Evolutionary conservation across 2,888 invertebrate genomes (phyloP).

Genomic region (Agrotis segetum): DNA sequence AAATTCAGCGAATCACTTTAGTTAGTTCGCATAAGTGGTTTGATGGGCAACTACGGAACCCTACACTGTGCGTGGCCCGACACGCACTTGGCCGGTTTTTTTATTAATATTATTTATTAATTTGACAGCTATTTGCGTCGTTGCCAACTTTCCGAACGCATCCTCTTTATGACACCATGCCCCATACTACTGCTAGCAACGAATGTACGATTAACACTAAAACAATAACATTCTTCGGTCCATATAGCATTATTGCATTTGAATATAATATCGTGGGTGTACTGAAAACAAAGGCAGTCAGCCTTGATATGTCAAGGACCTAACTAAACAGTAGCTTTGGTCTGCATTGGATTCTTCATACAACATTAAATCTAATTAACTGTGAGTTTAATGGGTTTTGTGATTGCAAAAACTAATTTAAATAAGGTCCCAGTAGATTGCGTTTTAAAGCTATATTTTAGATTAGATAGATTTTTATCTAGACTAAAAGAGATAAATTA

Average conservation of each 20-base stretch:
- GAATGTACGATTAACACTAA: conserved; percentile 43
- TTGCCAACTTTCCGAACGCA: too few relatives aligned
- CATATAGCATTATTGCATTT: conserved; percentile 75
- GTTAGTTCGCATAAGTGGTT: too few relatives aligned
- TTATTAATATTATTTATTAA: too few relatives aligned
- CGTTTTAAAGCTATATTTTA: conserved; percentile 13
- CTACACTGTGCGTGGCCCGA: too few relatives aligned
- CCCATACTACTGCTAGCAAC: conserved; percentile 23
- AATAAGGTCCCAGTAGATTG: conserved; percentile 8
- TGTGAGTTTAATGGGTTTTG: conserved; percentile 12
- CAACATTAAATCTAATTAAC: conserved; percentile 39
- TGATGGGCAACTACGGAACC: too few relatives aligned
- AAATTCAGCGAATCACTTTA: too few relatives aligned
- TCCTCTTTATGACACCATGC: conserved; percentile 16
- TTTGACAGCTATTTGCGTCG: too few relatives aligned
- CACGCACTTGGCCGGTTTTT: too few relatives aligned
- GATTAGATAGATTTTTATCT: conserved; percentile 14
- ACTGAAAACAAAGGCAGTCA: conserved; percentile 62
- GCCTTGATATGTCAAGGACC: conserved; percentile 76
- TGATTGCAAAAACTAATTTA: conserved; percentile 43
- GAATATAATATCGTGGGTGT: conserved; percentile 76
- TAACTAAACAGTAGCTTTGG: conserved; percentile 22
- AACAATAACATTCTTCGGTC: conserved; percentile 80
- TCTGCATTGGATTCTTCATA: conserved; percentile 44
- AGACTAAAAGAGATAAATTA: conserved; percentile 20